These are phyloP conservation scores for Strigops habroptila DNA, from an alignment of 2,113 vertebrate species.

Conservation along the genomic window DNA sequence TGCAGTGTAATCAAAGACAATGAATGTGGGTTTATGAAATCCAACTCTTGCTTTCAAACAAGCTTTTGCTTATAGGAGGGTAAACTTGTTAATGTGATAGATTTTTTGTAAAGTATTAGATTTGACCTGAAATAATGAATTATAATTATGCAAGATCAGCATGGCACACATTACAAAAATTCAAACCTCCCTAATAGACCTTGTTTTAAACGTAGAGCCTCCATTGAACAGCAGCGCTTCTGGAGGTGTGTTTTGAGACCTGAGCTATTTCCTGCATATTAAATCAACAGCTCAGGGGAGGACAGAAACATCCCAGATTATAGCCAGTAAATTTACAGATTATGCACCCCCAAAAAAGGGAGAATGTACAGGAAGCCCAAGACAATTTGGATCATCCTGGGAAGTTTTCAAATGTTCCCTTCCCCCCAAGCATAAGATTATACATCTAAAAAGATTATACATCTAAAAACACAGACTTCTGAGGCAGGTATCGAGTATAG, in stretches of 20 bases:
- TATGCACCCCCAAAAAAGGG: not conserved
- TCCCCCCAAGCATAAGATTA: not conserved
- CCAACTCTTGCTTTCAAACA: slow-evolving; percentile 20
- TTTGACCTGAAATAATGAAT: slow-evolving; percentile 23
- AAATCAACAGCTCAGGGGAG: not conserved
- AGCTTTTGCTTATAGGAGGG: not conserved
- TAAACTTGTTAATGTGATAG: slow-evolving; percentile 3
- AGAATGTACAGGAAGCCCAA: not conserved
- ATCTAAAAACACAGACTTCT: not conserved
- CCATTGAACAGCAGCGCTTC: not conserved
- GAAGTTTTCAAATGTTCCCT: not conserved
- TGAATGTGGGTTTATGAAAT: not conserved
- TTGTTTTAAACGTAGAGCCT: not conserved
- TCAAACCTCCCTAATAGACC: not conserved
- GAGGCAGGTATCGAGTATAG: not conserved
- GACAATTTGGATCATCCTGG: not conserved
- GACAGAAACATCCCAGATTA: not conserved
- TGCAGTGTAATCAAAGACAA: not conserved
- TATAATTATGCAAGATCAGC: not conserved
- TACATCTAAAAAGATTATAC: not conserved
- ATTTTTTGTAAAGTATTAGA: not conserved
- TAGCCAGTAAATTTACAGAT: not conserved
- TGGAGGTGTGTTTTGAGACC: not conserved
- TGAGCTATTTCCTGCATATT: not conserved
- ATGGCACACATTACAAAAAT: not conserved